A percentile compares a stretch with the other conserved stretches of the same genome.
Conservation (phyloP, 2,888 invertebrate species). For the Drosophila paranaensis region DNA sequence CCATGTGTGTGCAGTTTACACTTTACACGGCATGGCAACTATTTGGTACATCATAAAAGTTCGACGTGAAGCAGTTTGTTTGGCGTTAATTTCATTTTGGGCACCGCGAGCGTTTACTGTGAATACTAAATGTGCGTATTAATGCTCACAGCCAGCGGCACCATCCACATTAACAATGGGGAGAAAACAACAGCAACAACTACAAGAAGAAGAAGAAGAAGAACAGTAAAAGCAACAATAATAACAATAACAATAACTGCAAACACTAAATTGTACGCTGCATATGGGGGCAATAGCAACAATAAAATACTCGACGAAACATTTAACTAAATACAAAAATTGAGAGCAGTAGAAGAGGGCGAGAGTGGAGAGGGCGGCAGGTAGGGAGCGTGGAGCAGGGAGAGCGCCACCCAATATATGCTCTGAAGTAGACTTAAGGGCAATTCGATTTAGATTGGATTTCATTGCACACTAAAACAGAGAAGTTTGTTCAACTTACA, state of each 20-base stretch:
- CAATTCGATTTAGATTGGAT: neutral
- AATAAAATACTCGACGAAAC: conserved; percentile 33
- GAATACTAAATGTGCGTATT: conserved; percentile 68
- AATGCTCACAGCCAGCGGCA: conserved; percentile 47
- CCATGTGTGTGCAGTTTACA: neutral
- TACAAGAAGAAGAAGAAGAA: too few species aligned
- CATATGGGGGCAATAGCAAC: conserved; percentile 35
- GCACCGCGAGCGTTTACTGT: conserved; percentile 61
- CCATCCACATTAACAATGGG: conserved; percentile 23
- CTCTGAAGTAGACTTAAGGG: neutral
- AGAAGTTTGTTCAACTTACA: neutral
- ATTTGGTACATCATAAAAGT: conserved; percentile 63
- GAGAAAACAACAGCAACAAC: neutral
- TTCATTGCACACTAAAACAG: neutral
- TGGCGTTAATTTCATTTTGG: conserved; percentile 51
- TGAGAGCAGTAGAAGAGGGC: neutral
- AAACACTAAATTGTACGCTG: conserved; percentile 34
- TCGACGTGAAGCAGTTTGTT: conserved; percentile 47
- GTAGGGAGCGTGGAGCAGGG: neutral
- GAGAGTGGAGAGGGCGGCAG: neutral
- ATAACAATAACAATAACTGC: conserved; percentile 37
- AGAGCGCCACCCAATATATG: neutral
- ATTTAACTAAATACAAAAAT: neutral
- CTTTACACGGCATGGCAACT: conserved; percentile 35
- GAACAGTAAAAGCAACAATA: conserved; percentile 17